Evolutionary conservation across 2,797 vertebrate species (phyloP).

Genomic region (Eulemur mongoz): DNA sequence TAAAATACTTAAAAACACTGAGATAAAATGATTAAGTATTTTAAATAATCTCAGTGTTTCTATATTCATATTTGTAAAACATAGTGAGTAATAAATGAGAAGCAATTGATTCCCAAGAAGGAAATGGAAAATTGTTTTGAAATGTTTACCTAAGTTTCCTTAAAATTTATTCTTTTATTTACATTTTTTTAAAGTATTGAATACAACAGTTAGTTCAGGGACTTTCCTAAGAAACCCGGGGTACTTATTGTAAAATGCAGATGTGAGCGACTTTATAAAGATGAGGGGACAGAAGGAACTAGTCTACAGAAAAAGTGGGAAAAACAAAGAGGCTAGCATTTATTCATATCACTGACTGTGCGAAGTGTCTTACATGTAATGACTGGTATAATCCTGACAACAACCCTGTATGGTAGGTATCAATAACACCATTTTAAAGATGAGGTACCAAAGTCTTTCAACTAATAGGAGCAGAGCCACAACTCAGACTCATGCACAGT

Average conservation of each 20-base stretch:
- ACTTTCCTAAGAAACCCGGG: neutral
- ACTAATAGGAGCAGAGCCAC: neutral
- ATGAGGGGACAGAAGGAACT: neutral
- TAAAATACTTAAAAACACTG: neutral
- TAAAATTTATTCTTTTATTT: neutral
- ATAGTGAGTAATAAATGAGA: neutral
- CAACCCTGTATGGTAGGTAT: neutral
- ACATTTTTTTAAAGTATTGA: neutral
- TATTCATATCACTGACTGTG: neutral
- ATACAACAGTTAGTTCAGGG: neutral
- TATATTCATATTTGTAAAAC: neutral
- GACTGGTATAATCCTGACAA: neutral
- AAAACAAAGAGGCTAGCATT: neutral
- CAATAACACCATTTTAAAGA: neutral
- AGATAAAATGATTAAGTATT: too few relatives aligned
- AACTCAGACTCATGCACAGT: neutral
- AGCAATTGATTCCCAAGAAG: neutral
- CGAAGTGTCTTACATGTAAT: neutral
- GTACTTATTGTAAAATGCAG: neutral
- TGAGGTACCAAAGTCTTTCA: neutral
- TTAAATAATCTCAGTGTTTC: neutral
- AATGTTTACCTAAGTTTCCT: neutral
- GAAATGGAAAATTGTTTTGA: neutral
- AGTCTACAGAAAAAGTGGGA: neutral
- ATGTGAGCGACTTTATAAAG: neutral